Percentiles rank a stretch among this genome's conserved stretches.
Evolutionary conservation across 1,140 invertebrate species (phyloP).

Genomic region (Platorchestia sp.): DNA sequence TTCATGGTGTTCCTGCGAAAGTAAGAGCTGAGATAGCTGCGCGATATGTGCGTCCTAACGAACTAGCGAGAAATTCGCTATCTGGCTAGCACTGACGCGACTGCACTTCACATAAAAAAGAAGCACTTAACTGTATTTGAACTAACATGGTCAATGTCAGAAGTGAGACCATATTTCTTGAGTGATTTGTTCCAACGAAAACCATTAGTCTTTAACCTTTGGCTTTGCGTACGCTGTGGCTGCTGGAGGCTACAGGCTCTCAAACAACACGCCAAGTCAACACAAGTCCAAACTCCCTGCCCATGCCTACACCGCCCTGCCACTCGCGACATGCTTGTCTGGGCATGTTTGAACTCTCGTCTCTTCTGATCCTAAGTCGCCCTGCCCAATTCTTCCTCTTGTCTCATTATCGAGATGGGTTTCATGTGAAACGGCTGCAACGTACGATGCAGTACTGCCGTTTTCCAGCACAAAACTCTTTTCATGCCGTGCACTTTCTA

Average conservation of each 20-base stretch:
- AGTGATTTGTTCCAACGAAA: constrained; percentile 31
- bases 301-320: constrained; percentile 8
- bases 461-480: too few species aligned
- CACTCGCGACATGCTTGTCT: background rate
- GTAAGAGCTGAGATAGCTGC: background rate
- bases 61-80: background rate
- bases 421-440: background rate
- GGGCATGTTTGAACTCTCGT: constrained; percentile 11
- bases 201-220: constrained; percentile 55
- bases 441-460: too few species aligned
- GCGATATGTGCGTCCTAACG: background rate
- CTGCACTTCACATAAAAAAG: background rate
- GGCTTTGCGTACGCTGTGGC: background rate
- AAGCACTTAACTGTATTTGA: background rate
- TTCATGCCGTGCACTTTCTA: too few species aligned
- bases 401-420: background rate
- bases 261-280: constrained; percentile 41
- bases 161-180: constrained; percentile 27
- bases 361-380: background rate
- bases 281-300: background rate
- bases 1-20: background rate
- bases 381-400: background rate
- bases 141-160: background rate
- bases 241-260: background rate
- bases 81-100: background rate